phyloP scores from a whole-genome alignment of 1,140 invertebrate genomes.

The Aphidius ervi region DNA sequence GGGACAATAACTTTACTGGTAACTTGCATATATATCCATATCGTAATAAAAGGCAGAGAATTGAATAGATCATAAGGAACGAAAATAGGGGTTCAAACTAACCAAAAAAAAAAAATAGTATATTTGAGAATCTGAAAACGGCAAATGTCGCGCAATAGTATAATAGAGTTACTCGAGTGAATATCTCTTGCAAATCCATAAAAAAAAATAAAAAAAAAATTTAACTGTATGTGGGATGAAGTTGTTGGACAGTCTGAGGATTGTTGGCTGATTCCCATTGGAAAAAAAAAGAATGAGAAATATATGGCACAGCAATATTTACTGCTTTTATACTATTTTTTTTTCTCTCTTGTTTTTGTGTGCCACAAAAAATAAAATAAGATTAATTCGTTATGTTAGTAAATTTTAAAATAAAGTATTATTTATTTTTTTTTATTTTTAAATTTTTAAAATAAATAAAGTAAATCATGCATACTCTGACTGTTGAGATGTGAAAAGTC shows the following conservation, averaged over 20 bases:
- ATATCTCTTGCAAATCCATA: constrained; percentile 21
- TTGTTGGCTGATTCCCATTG: too few species aligned
- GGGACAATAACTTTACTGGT: too few species aligned
- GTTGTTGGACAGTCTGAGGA: constrained; percentile 1
- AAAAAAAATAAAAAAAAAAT: constrained; percentile 12
- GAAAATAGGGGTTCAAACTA: neutral
- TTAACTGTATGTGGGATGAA: too few species aligned
- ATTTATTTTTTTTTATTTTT: neutral
- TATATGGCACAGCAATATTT: too few species aligned
- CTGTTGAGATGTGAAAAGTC: too few species aligned
- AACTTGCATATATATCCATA: neutral
- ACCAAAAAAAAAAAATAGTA: neutral
- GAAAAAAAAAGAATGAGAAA: too few species aligned
- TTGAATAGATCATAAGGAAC: neutral
- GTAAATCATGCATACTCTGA: too few species aligned
- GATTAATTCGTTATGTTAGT: too few species aligned
- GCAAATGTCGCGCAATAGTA: constrained; percentile 19
- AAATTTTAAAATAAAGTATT: neutral
- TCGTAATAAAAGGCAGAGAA: neutral
- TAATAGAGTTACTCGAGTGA: constrained; percentile 22
- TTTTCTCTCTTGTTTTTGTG: too few species aligned
- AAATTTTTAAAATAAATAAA: too few species aligned
- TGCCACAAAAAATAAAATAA: too few species aligned
- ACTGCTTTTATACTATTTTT: too few species aligned
- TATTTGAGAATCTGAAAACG: constrained; percentile 7